phyloP scores from a whole-genome alignment of 2,113 vertebrate species.

The Trogon surrucura region DNA sequence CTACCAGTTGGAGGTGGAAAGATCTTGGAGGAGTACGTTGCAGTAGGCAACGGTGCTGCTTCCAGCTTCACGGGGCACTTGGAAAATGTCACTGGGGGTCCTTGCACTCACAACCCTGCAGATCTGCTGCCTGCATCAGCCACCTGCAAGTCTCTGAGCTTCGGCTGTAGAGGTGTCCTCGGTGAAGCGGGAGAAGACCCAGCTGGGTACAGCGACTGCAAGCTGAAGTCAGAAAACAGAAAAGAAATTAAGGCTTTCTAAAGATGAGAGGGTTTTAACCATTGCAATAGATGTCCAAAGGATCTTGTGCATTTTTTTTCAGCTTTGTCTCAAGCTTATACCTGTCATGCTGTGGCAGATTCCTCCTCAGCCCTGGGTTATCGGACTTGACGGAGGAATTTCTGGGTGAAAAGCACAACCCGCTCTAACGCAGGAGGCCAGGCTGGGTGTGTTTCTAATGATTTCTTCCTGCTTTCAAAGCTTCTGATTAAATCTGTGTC shows the following conservation, averaged over 20 bases:
- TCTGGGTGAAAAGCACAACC: neutral
- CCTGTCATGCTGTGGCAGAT: neutral
- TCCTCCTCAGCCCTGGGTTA: neutral
- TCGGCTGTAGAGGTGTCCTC: neutral
- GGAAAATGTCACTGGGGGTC: neutral
- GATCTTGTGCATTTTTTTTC: neutral
- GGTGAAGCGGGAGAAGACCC: neutral
- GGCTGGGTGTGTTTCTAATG: neutral
- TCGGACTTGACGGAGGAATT: neutral
- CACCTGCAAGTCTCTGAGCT: fast-evolving
- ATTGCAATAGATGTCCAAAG: neutral
- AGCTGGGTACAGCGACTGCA: neutral
- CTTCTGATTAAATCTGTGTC: neutral
- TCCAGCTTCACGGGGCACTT: fast-evolving
- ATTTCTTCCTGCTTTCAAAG: neutral
- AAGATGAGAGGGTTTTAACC: neutral
- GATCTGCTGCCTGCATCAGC: neutral
- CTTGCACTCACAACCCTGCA: fast-evolving
- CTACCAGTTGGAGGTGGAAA: neutral
- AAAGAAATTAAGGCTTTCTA: neutral
- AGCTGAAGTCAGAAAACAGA: neutral
- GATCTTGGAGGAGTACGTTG: neutral
- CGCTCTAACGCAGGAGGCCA: neutral
- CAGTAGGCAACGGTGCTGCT: neutral
- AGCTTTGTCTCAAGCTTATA: neutral